These are phyloP conservation scores for Neoascia interrupta DNA, from an alignment of 2,888 invertebrate genomes.

Conservation along the genomic window DNA sequence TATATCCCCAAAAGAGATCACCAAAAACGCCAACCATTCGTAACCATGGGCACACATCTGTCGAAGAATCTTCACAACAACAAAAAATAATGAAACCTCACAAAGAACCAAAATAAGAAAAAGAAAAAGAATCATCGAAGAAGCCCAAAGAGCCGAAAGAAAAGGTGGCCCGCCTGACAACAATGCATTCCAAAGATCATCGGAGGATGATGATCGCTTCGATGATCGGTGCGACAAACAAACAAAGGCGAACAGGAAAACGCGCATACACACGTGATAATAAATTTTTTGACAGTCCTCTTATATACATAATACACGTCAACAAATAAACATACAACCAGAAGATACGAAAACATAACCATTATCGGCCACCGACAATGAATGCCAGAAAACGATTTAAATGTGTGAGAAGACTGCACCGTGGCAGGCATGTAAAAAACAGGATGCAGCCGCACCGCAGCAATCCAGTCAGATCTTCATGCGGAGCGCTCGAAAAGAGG, in stretches of 20 bases:
- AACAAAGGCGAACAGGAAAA: constrained; percentile 65
- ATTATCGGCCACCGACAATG: not conserved
- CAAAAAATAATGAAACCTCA: not conserved
- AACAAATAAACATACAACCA: constrained; percentile 58
- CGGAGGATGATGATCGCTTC: constrained; percentile 67
- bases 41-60: constrained; percentile 61
- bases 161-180: constrained; percentile 67
- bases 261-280: constrained; percentile 58
- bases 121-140: not conserved
- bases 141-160: constrained; percentile 36
- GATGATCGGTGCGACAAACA: constrained; percentile 66
- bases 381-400: not conserved
- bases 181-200: constrained; percentile 67
- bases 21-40: too few relatives aligned
- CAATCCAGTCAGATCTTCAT: too few relatives aligned
- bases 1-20: constrained; percentile 24
- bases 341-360: constrained; percentile 34
- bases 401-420: too few relatives aligned
- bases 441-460: too few relatives aligned
- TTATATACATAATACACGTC: constrained; percentile 58
- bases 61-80: constrained; percentile 56
- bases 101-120: constrained; percentile 8
- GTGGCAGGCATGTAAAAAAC: too few relatives aligned
- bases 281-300: constrained; percentile 62
- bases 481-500: too few relatives aligned